These are phyloP conservation scores for Hyles vespertilio DNA, from an alignment of 1,140 invertebrate species.

Conservation along the genomic window DNA sequence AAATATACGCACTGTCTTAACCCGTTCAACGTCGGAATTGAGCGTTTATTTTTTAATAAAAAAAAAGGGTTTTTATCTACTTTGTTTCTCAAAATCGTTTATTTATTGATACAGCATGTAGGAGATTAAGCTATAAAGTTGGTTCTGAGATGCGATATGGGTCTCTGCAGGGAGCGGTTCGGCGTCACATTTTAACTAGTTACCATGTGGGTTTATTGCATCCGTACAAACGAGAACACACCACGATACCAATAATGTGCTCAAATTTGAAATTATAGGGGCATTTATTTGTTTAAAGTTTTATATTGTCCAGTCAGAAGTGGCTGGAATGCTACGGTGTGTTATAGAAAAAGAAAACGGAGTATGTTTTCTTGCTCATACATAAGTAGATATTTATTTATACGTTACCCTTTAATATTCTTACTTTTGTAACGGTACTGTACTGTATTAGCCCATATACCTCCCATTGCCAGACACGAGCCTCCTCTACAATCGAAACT, in stretches of 20 bases:
- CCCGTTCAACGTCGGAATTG: too few species aligned
- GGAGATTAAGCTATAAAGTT: conserved; percentile 70
- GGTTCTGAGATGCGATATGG: conserved; percentile 46
- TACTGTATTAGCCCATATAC: too few species aligned
- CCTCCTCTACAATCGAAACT: too few species aligned
- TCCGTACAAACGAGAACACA: conserved; percentile 21
- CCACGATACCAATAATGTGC: conserved; percentile 18
- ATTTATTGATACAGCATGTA: conserved; percentile 67
- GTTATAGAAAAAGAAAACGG: too few species aligned
- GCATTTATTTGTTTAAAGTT: conserved; percentile 9
- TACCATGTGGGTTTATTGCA: conserved; percentile 43
- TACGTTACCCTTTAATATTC: too few species aligned
- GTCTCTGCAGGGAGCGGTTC: conserved; percentile 50
- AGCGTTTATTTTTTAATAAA: background rate
- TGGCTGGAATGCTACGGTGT: background rate
- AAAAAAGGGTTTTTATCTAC: conserved; percentile 24
- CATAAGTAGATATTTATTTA: too few species aligned
- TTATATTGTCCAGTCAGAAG: background rate
- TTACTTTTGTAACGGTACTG: too few species aligned
- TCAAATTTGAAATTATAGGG: conserved; percentile 6
- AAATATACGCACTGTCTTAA: background rate
- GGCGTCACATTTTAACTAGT: conserved; percentile 55
- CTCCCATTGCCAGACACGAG: too few species aligned
- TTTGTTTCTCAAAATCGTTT: conserved; percentile 50
- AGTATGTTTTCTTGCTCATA: too few species aligned